Base-by-base conservation (phyloP, 2,797 vertebrate genomes). In the Lepus oiostolus region DNA sequence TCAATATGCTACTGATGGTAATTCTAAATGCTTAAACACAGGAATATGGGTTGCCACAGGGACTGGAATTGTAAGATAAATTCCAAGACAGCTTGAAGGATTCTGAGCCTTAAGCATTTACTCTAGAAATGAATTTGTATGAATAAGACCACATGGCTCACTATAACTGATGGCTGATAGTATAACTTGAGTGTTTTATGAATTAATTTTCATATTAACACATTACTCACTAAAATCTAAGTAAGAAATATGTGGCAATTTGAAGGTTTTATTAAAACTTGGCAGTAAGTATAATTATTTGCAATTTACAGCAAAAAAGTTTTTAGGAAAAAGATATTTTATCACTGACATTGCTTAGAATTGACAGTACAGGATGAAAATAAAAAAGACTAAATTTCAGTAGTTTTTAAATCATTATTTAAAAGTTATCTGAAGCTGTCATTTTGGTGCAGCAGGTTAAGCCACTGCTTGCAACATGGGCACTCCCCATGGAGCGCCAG, bases 171-270 rank as follows among this genome's bases (percentile, higher is more conserved):
- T 21, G 16, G 30, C 26, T 26, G 17, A 52, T 24, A 54, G 70
- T 71, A 58, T n/a, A 50, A 50, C 2, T 81, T 82, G 35, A 21
- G 30, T 47, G 26, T 60, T 76, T 35, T 76, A 9, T 58, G 58
- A 38, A 82, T 67, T 86, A 72, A 90, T 52, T 90, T 92, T 65
- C 35, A 79, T 32, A 14, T 32, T 54, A 82, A 85, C 24, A 92
- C 1, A 76, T 0, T 16, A 9, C 58, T 92, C n/a, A 74, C 2
- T 86, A 60, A 93, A n/a, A 85, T 62, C 4, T 32, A 67, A 62
- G 21, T 54, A 47, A 89, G 65, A 85, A 63, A 71, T 65, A 58
- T 3, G 21, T 54, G 32, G 5, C 80, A 5, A 81, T 70, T 86
- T 71, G 14, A 90, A 77, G 47, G 28, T 82, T 92, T 70, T 85